phyloP scores from a whole-genome alignment of 92 coral and sea anemone species.

The Actinernus sp. region DNA sequence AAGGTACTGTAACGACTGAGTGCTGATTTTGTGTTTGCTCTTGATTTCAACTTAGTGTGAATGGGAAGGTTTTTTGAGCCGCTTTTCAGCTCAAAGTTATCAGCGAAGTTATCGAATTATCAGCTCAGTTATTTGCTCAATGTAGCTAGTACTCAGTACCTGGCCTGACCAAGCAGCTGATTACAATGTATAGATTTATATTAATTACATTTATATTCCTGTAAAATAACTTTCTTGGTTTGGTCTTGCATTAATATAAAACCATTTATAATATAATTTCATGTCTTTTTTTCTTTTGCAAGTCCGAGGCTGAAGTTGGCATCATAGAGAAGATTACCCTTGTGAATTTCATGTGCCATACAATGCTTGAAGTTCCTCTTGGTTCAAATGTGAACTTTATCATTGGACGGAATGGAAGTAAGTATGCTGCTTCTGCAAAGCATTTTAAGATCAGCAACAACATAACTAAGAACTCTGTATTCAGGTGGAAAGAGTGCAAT shows the following conservation, averaged over 20 bases:
- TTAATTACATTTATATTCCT: too few relatives aligned
- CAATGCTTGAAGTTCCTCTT: slow-evolving; percentile 91
- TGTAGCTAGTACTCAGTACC: too few relatives aligned
- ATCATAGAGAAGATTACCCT: slow-evolving; percentile 89
- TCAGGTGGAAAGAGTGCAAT: slow-evolving; percentile 99
- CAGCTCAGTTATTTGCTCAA: too few relatives aligned
- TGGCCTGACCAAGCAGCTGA: too few relatives aligned
- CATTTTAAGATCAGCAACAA: background rate
- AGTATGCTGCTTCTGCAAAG: slow-evolving; percentile 48
- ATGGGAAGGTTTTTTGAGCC: too few relatives aligned
- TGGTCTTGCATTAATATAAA: background rate
- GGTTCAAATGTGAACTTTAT: slow-evolving; percentile 93
- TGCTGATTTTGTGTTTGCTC: too few relatives aligned
- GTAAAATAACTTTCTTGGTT: background rate
- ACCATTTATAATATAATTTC: background rate
- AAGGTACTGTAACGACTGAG: too few relatives aligned
- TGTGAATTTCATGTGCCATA: slow-evolving; percentile 95
- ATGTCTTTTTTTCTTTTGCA: background rate
- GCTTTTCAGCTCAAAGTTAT: too few relatives aligned
- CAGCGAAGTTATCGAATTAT: too few relatives aligned
- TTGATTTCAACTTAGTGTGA: too few relatives aligned
- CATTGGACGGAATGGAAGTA: slow-evolving; percentile 97
- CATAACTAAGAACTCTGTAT: background rate
- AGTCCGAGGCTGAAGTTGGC: slow-evolving; percentile 96
- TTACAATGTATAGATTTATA: too few relatives aligned